These are phyloP conservation scores for Arizona elegans DNA, from an alignment of 2,113 vertebrate species.

Conservation along the genomic window DNA sequence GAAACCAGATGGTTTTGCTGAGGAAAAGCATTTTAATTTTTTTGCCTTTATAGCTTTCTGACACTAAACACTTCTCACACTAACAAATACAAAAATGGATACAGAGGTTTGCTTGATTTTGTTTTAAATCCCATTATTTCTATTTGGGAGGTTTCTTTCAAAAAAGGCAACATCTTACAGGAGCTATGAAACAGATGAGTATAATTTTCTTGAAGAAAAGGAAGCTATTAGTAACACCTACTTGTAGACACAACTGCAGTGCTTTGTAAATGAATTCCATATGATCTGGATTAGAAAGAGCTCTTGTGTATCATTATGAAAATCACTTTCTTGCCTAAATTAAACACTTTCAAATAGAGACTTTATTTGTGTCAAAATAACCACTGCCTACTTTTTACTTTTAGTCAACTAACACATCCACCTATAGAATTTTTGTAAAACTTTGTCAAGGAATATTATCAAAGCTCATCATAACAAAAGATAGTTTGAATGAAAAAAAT, in stretches of 20 bases:
- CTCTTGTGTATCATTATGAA: slow-evolving; percentile 39
- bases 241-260: slow-evolving; percentile 22
- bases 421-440: neutral
- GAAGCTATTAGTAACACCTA: slow-evolving; percentile 34
- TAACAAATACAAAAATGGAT: slow-evolving; percentile 64
- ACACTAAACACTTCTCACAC: slow-evolving; percentile 65
- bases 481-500: neutral
- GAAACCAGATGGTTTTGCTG: slow-evolving; percentile 84
- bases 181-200: slow-evolving; percentile 22
- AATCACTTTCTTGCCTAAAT: slow-evolving; percentile 20
- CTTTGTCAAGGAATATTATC: neutral
- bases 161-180: slow-evolving; percentile 18
- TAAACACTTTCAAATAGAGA: slow-evolving; percentile 38
- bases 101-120: slow-evolving; percentile 37
- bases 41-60: slow-evolving; percentile 58
- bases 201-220: slow-evolving; percentile 35
- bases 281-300: slow-evolving; percentile 36
- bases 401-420: neutral
- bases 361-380: slow-evolving; percentile 5
- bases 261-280: slow-evolving; percentile 42
- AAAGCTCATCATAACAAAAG: neutral
- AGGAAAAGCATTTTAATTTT: slow-evolving; percentile 78
- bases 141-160: slow-evolving; percentile 21
- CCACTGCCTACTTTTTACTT: neutral
- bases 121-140: slow-evolving; percentile 20